Evolutionary conservation across 2,113 vertebrate species (phyloP).

Genomic region (Periophthalmus modestus): DNA sequence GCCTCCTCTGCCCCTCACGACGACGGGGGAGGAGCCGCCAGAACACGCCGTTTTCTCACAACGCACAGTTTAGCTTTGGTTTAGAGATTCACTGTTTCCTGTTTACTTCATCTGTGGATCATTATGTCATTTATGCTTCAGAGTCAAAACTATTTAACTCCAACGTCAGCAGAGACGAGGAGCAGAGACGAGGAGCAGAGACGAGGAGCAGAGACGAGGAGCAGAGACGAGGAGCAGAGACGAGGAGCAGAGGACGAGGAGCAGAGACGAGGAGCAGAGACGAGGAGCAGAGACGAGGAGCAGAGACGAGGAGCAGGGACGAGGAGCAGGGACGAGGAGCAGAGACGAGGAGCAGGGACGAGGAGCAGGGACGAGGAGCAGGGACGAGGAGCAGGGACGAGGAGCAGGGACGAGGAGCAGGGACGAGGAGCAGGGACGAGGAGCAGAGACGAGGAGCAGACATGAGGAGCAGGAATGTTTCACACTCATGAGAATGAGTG

Average conservation of each 20-base stretch:
- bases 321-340: too few species aligned
- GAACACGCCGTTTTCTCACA: too few species aligned
- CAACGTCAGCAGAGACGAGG: not conserved
- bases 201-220: not conserved
- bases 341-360: not conserved
- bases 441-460: too few species aligned
- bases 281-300: not conserved
- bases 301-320: too few species aligned
- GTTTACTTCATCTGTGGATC: too few species aligned
- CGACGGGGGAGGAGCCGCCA: not conserved
- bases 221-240: not conserved
- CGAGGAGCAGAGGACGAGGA: not conserved
- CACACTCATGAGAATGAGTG: too few species aligned
- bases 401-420: not conserved
- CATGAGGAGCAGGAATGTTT: not conserved
- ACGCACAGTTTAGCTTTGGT: too few species aligned
- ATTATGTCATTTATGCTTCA: too few species aligned
- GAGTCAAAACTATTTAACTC: too few species aligned
- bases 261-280: not conserved
- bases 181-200: not conserved
- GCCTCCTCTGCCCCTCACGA: slow-evolving; percentile 21
- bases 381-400: too few species aligned
- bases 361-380: not conserved
- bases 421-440: not conserved
- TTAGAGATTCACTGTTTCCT: not conserved